A percentile compares a stretch with the other conserved stretches of the same genome.
Evolutionary conservation across 2,113 vertebrate genomes (phyloP).

Genomic region (Nansenia antarctica): DNA sequence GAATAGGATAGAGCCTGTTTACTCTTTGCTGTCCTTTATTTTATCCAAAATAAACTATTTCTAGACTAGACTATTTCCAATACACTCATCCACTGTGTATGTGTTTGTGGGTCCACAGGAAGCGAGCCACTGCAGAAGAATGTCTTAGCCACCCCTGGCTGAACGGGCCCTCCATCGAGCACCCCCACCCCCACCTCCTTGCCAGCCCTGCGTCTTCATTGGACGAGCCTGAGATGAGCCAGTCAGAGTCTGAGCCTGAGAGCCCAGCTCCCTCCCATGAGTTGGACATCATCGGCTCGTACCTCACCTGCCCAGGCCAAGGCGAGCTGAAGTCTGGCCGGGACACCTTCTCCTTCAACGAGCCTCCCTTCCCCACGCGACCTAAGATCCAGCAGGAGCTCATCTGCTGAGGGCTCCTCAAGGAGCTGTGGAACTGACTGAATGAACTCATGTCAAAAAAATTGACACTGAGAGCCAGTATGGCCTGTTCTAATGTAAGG

Average conservation of each 20-base stretch:
- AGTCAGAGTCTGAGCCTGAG: constrained; percentile 76
- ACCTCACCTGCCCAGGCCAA: constrained; percentile 64
- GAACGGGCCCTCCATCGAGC: constrained; percentile 33
- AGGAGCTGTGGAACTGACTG: constrained; percentile 5
- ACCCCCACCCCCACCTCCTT: constrained; percentile 39
- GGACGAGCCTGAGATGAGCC: constrained; percentile 71
- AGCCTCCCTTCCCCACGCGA: constrained; percentile 63
- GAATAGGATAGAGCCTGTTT: constrained; percentile 16
- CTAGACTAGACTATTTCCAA: no score
- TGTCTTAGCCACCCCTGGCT: constrained; percentile 81
- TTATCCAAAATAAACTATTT: background rate
- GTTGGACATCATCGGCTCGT: constrained; percentile 66
- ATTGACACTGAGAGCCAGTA: constrained; percentile 34
- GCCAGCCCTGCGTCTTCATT: constrained; percentile 38
- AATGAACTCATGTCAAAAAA: background rate
- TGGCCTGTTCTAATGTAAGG: constrained; percentile 7
- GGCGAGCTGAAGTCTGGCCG: constrained; percentile 72
- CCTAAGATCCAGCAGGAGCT: constrained; percentile 78
- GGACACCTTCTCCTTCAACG: constrained; percentile 70
- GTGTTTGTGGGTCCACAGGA: constrained; percentile 63
- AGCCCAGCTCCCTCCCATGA: constrained; percentile 70
- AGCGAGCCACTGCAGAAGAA: constrained; percentile 77
- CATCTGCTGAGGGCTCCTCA: constrained; percentile 68
- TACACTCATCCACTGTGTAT: constrained; percentile 53
- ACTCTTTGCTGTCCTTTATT: background rate